Evolutionary conservation across 2,797 vertebrate genomes (phyloP).

Genomic region (Novumbra hubbsi): DNA sequence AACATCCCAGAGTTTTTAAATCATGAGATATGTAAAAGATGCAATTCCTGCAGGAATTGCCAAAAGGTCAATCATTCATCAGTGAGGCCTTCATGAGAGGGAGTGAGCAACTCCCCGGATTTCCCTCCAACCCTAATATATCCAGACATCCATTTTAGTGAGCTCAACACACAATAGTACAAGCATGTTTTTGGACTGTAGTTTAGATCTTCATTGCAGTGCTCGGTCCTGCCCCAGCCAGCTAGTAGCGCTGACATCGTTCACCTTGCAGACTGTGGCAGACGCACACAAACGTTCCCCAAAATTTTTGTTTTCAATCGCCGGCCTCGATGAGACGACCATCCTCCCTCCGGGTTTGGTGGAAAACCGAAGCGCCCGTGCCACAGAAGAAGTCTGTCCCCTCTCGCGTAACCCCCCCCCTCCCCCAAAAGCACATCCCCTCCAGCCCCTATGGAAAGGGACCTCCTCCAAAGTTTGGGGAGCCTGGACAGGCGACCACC

Average conservation of each 20-base stretch:
- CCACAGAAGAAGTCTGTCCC: neutral
- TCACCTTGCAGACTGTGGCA: neutral
- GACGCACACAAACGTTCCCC: neutral
- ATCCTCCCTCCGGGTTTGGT: neutral
- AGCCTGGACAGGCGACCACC: conserved; percentile 1
- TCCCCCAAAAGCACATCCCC: neutral
- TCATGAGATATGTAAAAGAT: too few species aligned
- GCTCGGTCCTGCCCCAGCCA: neutral
- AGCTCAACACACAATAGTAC: neutral
- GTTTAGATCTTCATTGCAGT: neutral
- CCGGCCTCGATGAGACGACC: neutral
- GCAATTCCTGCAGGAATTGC: neutral
- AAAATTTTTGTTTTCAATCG: conserved; percentile 2
- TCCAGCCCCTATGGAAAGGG: neutral
- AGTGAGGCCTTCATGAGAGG: too few species aligned
- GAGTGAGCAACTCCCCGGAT: too few species aligned
- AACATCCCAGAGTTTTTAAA: too few species aligned
- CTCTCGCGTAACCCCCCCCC: neutral
- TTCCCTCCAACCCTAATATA: neutral
- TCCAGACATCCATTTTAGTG: neutral
- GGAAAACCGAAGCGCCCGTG: neutral
- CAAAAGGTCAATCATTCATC: neutral
- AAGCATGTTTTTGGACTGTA: neutral
- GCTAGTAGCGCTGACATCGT: neutral
- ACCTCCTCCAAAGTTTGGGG: neutral